These are phyloP conservation scores for Lasius platythorax DNA, from an alignment of 2,888 invertebrate species.

Conservation along the genomic window DNA sequence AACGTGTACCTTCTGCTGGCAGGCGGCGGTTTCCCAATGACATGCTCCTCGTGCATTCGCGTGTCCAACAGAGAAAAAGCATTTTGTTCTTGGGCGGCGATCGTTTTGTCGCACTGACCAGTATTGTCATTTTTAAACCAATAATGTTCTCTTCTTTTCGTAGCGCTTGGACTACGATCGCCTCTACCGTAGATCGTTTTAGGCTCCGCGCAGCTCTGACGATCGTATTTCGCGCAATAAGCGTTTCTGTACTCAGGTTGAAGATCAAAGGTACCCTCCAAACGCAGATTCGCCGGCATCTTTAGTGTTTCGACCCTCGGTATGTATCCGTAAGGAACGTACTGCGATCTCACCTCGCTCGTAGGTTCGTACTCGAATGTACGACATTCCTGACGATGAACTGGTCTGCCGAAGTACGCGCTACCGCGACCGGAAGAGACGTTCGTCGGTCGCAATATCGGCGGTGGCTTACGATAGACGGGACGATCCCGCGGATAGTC, in stretches of 20 bases:
- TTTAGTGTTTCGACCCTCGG: slow-evolving; percentile 81
- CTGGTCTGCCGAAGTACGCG: slow-evolving; percentile 31
- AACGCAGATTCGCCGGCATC: slow-evolving; percentile 83
- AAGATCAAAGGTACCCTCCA: slow-evolving; percentile 84
- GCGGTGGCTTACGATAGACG: slow-evolving; percentile 77
- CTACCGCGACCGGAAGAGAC: slow-evolving; percentile 67
- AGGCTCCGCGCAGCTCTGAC: slow-evolving; percentile 62
- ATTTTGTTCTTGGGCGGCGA: slow-evolving; percentile 79
- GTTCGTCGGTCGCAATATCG: slow-evolving; percentile 72
- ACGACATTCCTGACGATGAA: slow-evolving; percentile 41
- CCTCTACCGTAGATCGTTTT: slow-evolving; percentile 71
- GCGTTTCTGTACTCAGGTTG: slow-evolving; percentile 87
- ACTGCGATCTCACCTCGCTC: slow-evolving; percentile 80
- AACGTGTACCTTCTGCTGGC: slow-evolving; percentile 78
- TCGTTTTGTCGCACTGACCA: slow-evolving; percentile 78
- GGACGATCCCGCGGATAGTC: slow-evolving; percentile 78
- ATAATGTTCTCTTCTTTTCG: slow-evolving; percentile 78
- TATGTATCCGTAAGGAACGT: slow-evolving; percentile 79
- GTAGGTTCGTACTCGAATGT: slow-evolving; percentile 70
- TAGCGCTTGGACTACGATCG: slow-evolving; percentile 79
- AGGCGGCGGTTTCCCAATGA: slow-evolving; percentile 81
- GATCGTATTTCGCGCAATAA: slow-evolving; percentile 75
- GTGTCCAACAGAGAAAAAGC: slow-evolving; percentile 82
- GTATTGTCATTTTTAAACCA: slow-evolving; percentile 77
- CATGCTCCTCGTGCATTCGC: slow-evolving; percentile 80